These are phyloP conservation scores for Rousettus leschenaultii DNA, from an alignment of 2,113 vertebrate species.

Conservation along the genomic window DNA sequence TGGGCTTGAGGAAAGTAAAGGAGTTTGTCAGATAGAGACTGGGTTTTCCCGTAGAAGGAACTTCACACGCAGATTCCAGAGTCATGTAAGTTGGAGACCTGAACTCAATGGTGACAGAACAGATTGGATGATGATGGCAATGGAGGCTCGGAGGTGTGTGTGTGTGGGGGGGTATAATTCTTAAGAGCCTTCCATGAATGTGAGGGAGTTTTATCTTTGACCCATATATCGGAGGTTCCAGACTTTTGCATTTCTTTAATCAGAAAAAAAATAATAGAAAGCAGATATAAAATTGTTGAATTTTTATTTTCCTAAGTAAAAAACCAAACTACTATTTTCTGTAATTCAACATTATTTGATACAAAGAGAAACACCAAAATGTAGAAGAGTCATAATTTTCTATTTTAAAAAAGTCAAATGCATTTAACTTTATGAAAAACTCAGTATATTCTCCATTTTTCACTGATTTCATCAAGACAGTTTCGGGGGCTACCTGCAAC, in stretches of 20 bases:
- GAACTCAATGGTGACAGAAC: accelerated
- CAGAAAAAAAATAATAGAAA: not conserved
- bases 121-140: not conserved
- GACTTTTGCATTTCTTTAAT: not conserved
- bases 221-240: not conserved
- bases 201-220: not conserved
- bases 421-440: not conserved
- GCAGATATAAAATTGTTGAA: not conserved
- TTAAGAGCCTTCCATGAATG: not conserved
- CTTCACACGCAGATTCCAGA: not conserved
- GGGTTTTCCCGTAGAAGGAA: not conserved
- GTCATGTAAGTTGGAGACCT: not conserved
- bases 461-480: not conserved
- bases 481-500: not conserved
- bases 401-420: not conserved
- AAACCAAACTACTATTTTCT: not conserved
- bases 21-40: not conserved
- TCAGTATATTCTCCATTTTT: not conserved
- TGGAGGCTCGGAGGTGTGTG: accelerated
- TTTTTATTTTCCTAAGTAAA: slow-evolving; percentile 34
- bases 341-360: not conserved
- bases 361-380: not conserved
- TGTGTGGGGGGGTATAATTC: accelerated
- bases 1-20: not conserved
- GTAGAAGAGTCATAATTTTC: not conserved